Base-by-base conservation (phyloP, 1,140 invertebrate genomes). In the Lethrus apterus region DNA sequence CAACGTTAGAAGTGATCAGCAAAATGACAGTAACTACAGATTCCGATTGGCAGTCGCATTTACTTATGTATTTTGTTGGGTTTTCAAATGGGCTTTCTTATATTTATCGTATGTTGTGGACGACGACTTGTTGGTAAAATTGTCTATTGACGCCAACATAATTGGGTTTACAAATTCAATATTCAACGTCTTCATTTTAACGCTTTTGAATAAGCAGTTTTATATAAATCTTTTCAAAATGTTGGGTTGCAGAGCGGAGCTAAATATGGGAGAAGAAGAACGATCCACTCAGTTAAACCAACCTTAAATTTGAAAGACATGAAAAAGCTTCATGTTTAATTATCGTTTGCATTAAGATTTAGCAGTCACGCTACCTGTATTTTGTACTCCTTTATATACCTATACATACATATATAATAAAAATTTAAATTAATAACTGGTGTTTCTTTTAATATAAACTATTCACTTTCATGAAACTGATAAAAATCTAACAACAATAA, bases 1-100 rank as follows among this genome's bases (percentile, higher is more conserved):
- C 17, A 42, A 42, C n/a, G 18, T 42, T 15, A 42, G 24, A 26
- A n/a, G 19, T 3, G 38, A 42, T 21, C 38, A 42, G 14, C 38
- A 42, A 29, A 42, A 42, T 18, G 38, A 42, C n/a, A 42, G 38
- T 24, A 42, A 42, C 15, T 42, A 42, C n/a, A 42, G 38, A 15
- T 24, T 42, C 11, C 24, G 38, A 30, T 42, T 42, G 18, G 38
- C 38, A 10, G 38, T 42, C 2, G 38, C 38, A 3, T 42, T 42
- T 26, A 42, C 38, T 9, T 42, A 42, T 13, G 38, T 42, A 2
- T 42, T 42, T 14, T 42, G 21, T 19, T 42, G 38, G 38, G 24
- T 42, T 1, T 42, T 42, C 11, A 42, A 23, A 42, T 42, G 38
- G 38, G 10, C 29, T 4, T 42, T 42, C 15, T 42, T 19, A 23